These are phyloP conservation scores for Sclerodermus sp. DNA, from an alignment of 2,888 invertebrate species.

Conservation along the genomic window DNA sequence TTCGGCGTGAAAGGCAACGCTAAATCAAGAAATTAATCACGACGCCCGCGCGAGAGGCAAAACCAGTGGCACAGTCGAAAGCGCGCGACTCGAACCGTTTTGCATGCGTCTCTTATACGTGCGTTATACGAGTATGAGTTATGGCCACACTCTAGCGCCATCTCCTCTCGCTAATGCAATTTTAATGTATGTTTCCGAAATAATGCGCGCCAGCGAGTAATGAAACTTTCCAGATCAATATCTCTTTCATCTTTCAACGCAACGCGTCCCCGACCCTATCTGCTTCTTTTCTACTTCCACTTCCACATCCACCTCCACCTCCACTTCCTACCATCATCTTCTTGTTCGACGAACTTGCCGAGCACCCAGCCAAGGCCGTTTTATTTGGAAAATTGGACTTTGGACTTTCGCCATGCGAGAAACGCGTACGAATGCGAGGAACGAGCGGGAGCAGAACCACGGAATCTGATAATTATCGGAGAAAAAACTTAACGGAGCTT, in stretches of 20 bases:
- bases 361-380: no score
- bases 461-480: no score
- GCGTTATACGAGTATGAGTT: constrained; percentile 18
- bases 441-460: no score
- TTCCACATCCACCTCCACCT: no score
- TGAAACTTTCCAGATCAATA: constrained; percentile 26
- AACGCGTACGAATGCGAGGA: no score
- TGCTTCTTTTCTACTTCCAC: no score
- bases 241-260: constrained; percentile 13
- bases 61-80: constrained; percentile 10
- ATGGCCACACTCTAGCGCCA: constrained; percentile 14
- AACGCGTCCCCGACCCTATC: not conserved
- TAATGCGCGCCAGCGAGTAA: constrained; percentile 17
- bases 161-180: constrained; percentile 26
- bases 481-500: no score
- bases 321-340: no score
- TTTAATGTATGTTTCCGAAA: constrained; percentile 28
- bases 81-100: constrained; percentile 16
- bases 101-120: constrained; percentile 16
- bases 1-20: not conserved
- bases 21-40: constrained; percentile 23
- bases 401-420: no score
- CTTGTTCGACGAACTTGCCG: no score
- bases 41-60: constrained; percentile 1
- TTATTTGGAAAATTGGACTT: no score